phyloP scores from a whole-genome alignment of 2,888 invertebrate genomes.

The Minunthozetes semirufus region DNA sequence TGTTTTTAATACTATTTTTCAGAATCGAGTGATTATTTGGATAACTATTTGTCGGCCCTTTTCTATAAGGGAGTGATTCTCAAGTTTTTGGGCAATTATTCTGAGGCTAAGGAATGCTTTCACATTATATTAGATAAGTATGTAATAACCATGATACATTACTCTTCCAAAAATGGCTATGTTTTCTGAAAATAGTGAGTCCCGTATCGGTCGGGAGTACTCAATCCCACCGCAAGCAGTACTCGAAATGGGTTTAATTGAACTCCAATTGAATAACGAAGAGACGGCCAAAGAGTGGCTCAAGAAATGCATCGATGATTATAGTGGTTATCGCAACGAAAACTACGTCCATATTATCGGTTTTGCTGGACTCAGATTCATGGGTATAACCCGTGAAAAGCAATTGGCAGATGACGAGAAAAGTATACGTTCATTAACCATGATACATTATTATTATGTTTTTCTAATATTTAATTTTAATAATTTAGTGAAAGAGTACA shows the following conservation, averaged over 20 bases:
- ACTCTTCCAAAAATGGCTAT: not conserved
- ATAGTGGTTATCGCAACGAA: constrained; percentile 33
- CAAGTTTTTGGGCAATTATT: constrained; percentile 1
- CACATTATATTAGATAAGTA: constrained; percentile 25
- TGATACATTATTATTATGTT: too few relatives aligned
- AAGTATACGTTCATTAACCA: not conserved
- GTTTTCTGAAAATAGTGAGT: not conserved
- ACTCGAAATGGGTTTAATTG: constrained; percentile 36
- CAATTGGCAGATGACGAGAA: not conserved
- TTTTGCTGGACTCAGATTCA: constrained; percentile 17
- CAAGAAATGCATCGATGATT: constrained; percentile 34
- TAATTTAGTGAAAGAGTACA: too few relatives aligned
- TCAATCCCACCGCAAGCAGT: constrained; percentile 32
- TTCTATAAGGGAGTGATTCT: constrained; percentile 31
- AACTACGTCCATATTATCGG: constrained; percentile 35
- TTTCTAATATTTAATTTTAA: too few relatives aligned
- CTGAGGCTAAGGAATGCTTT: constrained; percentile 8
- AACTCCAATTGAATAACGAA: constrained; percentile 24
- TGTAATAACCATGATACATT: not conserved
- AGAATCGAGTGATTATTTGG: constrained; percentile 4
- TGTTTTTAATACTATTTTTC: too few relatives aligned
- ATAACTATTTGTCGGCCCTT: constrained; percentile 25
- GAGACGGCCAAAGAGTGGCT: constrained; percentile 35
- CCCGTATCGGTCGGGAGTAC: constrained; percentile 19
- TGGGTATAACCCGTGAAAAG: constrained; percentile 27